Evolutionary conservation across 2,113 vertebrate species (phyloP).

Genomic region (Takifugu flavidus): DNA sequence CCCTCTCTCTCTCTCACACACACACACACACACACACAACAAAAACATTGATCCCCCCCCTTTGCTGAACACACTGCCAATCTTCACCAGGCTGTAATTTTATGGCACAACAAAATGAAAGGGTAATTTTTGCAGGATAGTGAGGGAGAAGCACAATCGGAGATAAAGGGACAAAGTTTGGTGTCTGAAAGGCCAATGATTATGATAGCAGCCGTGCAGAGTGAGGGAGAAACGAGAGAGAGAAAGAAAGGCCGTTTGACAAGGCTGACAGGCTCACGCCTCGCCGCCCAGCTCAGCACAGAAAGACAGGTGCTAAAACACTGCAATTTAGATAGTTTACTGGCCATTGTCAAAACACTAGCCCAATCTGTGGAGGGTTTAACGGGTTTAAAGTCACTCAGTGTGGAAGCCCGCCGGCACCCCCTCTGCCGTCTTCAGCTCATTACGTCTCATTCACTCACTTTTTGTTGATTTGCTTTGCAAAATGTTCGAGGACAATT

Average conservation of each 20-base stretch:
- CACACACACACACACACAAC: slow-evolving; percentile 59
- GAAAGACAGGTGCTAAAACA: slow-evolving; percentile 68
- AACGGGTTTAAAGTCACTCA: slow-evolving; percentile 75
- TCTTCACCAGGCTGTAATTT: slow-evolving; percentile 98
- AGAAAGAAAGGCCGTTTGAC: slow-evolving; percentile 76
- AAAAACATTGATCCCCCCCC: slow-evolving; percentile 96
- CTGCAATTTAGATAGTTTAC: slow-evolving; percentile 81
- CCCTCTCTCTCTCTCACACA: slow-evolving; percentile 11
- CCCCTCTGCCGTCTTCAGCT: slow-evolving; percentile 23
- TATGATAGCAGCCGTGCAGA: slow-evolving; percentile 77
- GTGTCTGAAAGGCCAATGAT: slow-evolving; percentile 86
- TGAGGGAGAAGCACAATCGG: slow-evolving; percentile 92
- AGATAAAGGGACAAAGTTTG: slow-evolving; percentile 82
- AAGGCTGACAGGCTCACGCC: slow-evolving; percentile 67
- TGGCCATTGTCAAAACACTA: slow-evolving; percentile 75
- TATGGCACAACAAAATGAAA: slow-evolving; percentile 99
- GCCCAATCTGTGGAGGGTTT: slow-evolving; percentile 72
- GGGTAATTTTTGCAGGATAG: slow-evolving; percentile 94
- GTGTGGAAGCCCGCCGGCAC: slow-evolving; percentile 11
- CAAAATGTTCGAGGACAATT: neutral
- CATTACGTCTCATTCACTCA: slow-evolving; percentile 34
- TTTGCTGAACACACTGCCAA: slow-evolving; percentile 87
- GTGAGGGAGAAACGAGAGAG: slow-evolving; percentile 32
- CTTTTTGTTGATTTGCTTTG: slow-evolving; percentile 12
- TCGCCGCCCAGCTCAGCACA: slow-evolving; percentile 54